phyloP scores from a whole-genome alignment of 2,888 invertebrate genomes.

The Xiphydria camelus region DNA sequence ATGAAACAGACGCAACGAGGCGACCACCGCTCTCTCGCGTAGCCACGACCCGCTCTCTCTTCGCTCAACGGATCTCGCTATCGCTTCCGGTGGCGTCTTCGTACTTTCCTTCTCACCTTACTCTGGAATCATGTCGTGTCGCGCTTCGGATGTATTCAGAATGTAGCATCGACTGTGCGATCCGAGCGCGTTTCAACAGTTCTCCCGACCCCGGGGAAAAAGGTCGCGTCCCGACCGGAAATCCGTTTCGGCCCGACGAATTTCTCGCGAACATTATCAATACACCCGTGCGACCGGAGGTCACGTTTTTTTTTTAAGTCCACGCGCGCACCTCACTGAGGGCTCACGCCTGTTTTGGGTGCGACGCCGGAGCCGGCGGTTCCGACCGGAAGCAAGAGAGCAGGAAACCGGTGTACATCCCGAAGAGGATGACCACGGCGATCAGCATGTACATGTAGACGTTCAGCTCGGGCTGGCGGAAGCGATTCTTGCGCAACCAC shows the following conservation, averaged over 20 bases:
- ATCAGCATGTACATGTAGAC: conserved; percentile 92
- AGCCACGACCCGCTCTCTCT: neutral
- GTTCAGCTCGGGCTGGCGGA: conserved; percentile 89
- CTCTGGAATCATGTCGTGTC: conserved; percentile 11
- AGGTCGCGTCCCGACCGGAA: too few relatives aligned
- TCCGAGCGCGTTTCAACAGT: neutral
- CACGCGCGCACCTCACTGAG: conserved; percentile 12
- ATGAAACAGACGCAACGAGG: neutral
- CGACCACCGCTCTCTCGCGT: neutral
- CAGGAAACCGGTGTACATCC: conserved; percentile 88
- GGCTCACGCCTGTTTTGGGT: conserved; percentile 70
- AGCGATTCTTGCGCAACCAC: conserved; percentile 91
- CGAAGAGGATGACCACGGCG: conserved; percentile 82
- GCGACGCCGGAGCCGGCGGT: conserved; percentile 64
- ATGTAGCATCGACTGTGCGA: neutral
- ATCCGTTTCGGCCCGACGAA: too few relatives aligned
- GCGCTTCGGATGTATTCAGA: conserved; percentile 9
- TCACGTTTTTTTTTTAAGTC: conserved; percentile 10
- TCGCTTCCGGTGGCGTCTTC: too few relatives aligned
- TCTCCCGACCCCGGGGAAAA: too few relatives aligned
- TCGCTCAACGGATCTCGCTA: neutral
- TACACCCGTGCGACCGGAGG: conserved; percentile 11
- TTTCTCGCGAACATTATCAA: conserved; percentile 8
- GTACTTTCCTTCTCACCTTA: neutral
- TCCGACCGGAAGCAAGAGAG: conserved; percentile 85